Evolutionary conservation across 2,888 invertebrate genomes (phyloP).

Genomic region (Volucella bombylans): DNA sequence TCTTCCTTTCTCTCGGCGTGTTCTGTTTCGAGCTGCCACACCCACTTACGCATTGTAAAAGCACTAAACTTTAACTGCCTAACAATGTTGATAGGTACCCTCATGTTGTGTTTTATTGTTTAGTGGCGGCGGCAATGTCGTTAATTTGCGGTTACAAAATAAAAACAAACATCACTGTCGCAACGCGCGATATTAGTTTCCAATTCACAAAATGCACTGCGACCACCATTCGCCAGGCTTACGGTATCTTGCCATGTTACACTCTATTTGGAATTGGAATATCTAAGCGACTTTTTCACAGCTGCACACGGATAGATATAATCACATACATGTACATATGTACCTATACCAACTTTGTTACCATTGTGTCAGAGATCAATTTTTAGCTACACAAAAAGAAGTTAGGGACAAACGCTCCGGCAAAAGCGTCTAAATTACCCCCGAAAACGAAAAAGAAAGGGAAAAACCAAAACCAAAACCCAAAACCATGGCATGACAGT

Average conservation of each 20-base stretch:
- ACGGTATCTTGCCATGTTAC: constrained; percentile 2
- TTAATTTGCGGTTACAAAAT: constrained; percentile 64
- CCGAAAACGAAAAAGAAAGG: constrained; percentile 20
- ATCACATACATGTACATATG: neutral
- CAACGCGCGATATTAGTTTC: constrained; percentile 56
- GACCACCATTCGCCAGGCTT: constrained; percentile 47
- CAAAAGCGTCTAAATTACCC: constrained; percentile 56
- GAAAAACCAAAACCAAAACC: too few species aligned
- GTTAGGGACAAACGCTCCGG: neutral
- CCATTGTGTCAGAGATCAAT: constrained; percentile 51
- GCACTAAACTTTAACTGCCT: constrained; percentile 55
- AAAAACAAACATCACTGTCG: constrained; percentile 40
- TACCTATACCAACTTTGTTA: constrained; percentile 31
- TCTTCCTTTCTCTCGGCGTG: too few species aligned
- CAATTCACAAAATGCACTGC: constrained; percentile 31
- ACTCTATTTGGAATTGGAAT: constrained; percentile 1
- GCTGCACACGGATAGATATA: constrained; percentile 48
- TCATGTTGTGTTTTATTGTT: constrained; percentile 22
- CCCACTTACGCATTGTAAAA: neutral
- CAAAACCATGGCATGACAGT: constrained; percentile 30
- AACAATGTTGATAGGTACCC: constrained; percentile 43
- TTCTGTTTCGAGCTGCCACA: neutral
- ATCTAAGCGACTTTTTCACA: constrained; percentile 63
- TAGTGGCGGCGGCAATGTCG: constrained; percentile 21
- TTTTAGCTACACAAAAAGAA: constrained; percentile 53